Evolutionary conservation across 2,113 vertebrate species (phyloP).

Genomic region (Hemiprocne comata): DNA sequence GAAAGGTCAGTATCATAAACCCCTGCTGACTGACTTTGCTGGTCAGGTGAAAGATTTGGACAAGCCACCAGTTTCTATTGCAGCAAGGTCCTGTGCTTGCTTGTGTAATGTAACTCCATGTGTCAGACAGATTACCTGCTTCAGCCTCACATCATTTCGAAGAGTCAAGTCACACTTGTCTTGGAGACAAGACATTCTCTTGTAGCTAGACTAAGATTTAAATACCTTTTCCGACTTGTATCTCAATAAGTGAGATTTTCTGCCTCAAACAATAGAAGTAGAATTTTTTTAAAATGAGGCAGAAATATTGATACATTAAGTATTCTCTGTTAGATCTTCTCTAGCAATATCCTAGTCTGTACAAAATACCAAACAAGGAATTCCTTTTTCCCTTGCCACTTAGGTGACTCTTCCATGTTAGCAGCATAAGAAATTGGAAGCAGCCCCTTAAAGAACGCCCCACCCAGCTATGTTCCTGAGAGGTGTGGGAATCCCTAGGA

Average conservation of each 20-base stretch:
- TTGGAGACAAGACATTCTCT: not conserved
- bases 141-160: not conserved
- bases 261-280: not conserved
- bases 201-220: not conserved
- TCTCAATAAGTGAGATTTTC: not conserved
- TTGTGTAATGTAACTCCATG: not conserved
- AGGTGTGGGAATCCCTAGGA: not conserved
- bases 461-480: not conserved
- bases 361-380: not conserved
- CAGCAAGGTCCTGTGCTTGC: not conserved
- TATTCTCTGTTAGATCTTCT: not conserved
- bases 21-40: not conserved
- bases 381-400: not conserved
- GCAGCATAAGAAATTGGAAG: not conserved
- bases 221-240: not conserved
- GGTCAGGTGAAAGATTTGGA: not conserved
- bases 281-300: not conserved
- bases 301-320: not conserved
- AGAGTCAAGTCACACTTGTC: not conserved
- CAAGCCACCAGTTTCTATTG: not conserved
- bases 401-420: not conserved
- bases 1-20: not conserved
- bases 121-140: not conserved
- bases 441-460: not conserved
- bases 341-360: not conserved